These are phyloP conservation scores for Dendronephthya gigantea DNA, from an alignment of 64 coral and sea anemone genomes.

Conservation along the genomic window DNA sequence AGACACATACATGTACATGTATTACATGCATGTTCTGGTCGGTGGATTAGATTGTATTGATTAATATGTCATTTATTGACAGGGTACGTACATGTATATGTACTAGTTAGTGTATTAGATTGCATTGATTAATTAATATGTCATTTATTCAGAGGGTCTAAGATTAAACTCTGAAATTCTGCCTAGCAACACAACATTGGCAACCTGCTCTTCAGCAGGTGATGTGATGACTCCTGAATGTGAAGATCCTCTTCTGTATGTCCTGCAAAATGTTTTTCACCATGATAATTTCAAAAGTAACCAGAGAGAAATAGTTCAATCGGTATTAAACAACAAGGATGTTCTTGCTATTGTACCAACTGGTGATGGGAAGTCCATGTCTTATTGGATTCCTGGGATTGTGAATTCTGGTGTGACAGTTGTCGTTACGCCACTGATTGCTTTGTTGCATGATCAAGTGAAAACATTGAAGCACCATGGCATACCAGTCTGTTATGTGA, in stretches of 20 bases:
- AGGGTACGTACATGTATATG: too few species aligned
- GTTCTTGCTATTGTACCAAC: neutral
- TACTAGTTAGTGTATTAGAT: too few species aligned
- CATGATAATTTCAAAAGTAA: neutral
- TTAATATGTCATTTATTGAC: too few species aligned
- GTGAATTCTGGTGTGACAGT: neutral
- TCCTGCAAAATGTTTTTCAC: neutral
- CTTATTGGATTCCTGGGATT: neutral
- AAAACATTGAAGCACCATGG: neutral
- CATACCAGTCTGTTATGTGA: conserved; percentile 6
- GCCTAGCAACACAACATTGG: neutral
- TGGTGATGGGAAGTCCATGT: neutral
- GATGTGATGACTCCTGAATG: neutral
- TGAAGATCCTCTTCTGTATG: neutral
- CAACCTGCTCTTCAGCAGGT: neutral
- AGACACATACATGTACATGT: too few species aligned
- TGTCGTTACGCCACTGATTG: neutral
- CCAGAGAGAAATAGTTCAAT: neutral
- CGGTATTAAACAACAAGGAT: neutral
- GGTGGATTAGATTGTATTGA: too few species aligned
- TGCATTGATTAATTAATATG: too few species aligned
- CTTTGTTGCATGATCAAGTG: neutral
- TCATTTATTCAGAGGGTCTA: neutral
- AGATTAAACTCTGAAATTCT: neutral
- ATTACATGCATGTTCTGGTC: too few species aligned